These are phyloP conservation scores for Tinea semifulvella DNA, from an alignment of 2,888 invertebrate genomes.

Conservation along the genomic window DNA sequence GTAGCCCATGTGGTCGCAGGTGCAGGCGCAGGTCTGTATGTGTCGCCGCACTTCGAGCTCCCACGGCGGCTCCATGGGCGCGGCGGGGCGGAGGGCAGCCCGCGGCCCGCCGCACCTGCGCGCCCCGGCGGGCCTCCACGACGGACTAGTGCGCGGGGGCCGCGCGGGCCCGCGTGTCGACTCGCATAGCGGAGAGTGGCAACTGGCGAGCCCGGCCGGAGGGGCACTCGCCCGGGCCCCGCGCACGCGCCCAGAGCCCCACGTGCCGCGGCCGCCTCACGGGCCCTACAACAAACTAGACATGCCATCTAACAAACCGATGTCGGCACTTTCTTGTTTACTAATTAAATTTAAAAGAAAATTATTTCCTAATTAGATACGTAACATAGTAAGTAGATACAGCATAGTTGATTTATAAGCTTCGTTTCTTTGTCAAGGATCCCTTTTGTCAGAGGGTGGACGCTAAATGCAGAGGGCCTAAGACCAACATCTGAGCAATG, in stretches of 20 bases:
- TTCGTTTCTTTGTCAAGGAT: too few species aligned
- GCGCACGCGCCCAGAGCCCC: constrained; percentile 25
- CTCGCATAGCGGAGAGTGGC: constrained; percentile 14
- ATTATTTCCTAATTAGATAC: too few species aligned
- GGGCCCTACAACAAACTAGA: too few species aligned
- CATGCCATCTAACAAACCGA: constrained; percentile 46
- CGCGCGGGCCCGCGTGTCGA: constrained; percentile 14
- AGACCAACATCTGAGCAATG: too few species aligned
- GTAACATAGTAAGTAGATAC: too few species aligned
- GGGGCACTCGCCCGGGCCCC: constrained; percentile 30
- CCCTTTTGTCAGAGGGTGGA: too few species aligned
- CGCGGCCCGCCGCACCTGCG: constrained; percentile 25
- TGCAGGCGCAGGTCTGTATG: constrained; percentile 89
- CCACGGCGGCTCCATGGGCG: constrained; percentile 65
- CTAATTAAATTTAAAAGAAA: too few species aligned
- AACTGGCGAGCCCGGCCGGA: constrained; percentile 45
- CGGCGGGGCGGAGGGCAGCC: constrained; percentile 33
- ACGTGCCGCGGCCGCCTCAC: constrained; percentile 22
- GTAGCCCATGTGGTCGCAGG: constrained; percentile 94
- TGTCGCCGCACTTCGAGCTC: constrained; percentile 86
- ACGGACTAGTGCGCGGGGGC: constrained; percentile 28
- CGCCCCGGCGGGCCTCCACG: constrained; percentile 48
- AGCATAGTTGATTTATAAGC: too few species aligned
- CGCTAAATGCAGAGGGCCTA: too few species aligned
- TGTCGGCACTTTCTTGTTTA: too few species aligned